These are phyloP conservation scores for Anthoscopus minutus DNA, from an alignment of 2,113 vertebrate genomes.

Conservation along the genomic window DNA sequence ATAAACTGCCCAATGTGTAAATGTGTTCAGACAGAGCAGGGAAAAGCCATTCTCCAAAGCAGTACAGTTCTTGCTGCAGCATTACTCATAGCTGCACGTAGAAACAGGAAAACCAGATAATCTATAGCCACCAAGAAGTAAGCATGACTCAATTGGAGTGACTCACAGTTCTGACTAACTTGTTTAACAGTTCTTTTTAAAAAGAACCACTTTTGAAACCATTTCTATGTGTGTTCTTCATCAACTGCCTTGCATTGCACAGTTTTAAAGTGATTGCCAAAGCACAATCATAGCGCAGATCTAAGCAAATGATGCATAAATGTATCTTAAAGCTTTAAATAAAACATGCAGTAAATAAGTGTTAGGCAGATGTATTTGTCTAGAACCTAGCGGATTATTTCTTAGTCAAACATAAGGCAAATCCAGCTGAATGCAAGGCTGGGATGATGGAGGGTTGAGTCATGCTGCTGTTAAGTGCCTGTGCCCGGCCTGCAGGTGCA, in stretches of 20 bases:
- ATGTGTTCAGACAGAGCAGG: background rate
- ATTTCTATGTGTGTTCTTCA: background rate
- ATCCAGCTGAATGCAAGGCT: background rate
- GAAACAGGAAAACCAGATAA: background rate
- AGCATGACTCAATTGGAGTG: slow-evolving; percentile 3
- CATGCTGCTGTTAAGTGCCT: background rate
- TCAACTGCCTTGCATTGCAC: background rate
- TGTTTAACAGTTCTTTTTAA: background rate
- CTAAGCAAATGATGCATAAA: background rate
- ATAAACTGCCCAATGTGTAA: background rate
- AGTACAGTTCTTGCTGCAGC: background rate
- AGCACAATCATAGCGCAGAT: background rate
- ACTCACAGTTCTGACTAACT: slow-evolving; percentile 46
- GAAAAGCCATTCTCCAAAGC: background rate
- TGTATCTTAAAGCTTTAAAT: background rate
- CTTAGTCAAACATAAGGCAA: background rate
- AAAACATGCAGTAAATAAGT: background rate
- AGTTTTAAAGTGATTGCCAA: background rate
- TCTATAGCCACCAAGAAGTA: background rate
- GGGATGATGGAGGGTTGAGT: background rate
- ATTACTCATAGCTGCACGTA: background rate
- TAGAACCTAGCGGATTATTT: background rate
- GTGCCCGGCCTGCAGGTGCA: background rate
- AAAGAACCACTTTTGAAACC: background rate
- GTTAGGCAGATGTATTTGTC: background rate